Evolutionary conservation across 2,888 invertebrate species (phyloP), one percentile per base, ranked within the genome.

Genomic region (Ophonus ardosiacus): DNA sequence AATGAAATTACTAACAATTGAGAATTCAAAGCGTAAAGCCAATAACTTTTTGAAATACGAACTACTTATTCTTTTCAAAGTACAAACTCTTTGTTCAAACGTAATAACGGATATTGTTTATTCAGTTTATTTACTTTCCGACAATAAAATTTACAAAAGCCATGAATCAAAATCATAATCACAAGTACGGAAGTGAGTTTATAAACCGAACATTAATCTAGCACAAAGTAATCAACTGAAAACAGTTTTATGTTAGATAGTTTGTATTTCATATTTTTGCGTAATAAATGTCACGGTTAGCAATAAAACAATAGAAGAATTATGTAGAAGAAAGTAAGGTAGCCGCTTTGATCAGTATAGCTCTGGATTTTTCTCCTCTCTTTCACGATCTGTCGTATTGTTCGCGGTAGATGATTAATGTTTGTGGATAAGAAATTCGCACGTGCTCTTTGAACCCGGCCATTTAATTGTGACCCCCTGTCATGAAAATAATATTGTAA

Each of bases 401-500:
- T 84, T 84, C 84, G 40, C 56, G 57, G 51, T 40, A 24, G 24
- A 84, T 78, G 84, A 84, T 84, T 84, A 84, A 84, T 84, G 84
- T 79, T 78, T 6, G 21, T 24, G 84, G 79, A 84, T 84, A 84
- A 84, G 84, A 79, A 84, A 84, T 84, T 84, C 79, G 79, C 84
- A 61, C 84, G 84, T 78, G 84, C 79, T 84, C 79, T 61, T 65
- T 84, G 79, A 84, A 84, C 84, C 65, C 65, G 40, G 63, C 65
- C 56, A 65, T 84, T 84, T 84, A 84, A 84, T 84, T 84, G 84
- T 84, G 84, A 84, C 84, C 84, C 84, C 84, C 84, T 84, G 84
- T 84, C 84, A 84, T 84, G 84, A 84, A 84, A 84, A 84, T 84
- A 84, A 78, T 84, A 84, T 84, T 84, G 83, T 79, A 84, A 78